Conservation (phyloP, 2,113 vertebrate species). For the Chascanopsetta lugubris region DNA sequence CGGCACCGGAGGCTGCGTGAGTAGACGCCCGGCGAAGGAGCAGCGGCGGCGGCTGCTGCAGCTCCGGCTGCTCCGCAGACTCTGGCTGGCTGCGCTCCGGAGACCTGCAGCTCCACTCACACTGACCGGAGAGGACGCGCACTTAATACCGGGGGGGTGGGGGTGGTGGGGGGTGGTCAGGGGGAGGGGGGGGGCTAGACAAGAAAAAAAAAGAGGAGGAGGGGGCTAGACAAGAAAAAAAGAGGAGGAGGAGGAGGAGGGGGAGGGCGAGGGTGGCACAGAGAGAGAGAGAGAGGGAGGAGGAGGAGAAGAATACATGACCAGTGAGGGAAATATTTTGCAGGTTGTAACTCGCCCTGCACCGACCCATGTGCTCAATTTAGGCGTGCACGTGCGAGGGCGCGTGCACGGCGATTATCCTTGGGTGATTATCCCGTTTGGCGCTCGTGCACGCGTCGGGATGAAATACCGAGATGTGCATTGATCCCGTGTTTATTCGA, state of each 20-base stretch:
- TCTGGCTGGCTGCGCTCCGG: slow-evolving; percentile 22
- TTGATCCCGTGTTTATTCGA: too few species aligned
- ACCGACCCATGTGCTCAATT: slow-evolving; percentile 20
- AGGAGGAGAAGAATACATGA: slow-evolving; percentile 67
- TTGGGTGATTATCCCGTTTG: slow-evolving; percentile 3
- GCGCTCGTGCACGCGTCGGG: slow-evolving; percentile 17
- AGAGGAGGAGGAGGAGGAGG: slow-evolving; percentile 20
- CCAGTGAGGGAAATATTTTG: slow-evolving; percentile 75
- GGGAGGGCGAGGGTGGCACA: slow-evolving; percentile 9
- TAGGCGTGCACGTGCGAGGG: slow-evolving; percentile 7
- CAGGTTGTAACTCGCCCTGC: slow-evolving; percentile 72
- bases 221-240: slow-evolving; percentile 22
- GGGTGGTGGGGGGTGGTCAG: too few species aligned
- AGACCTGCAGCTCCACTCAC: slow-evolving; percentile 62
- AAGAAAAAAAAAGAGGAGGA: slow-evolving; percentile 7
- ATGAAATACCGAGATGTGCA: background rate
- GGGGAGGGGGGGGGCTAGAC: slow-evolving; percentile 40
- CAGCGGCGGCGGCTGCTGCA: slow-evolving; percentile 10
- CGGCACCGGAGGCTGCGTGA: background rate
- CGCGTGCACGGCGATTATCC: slow-evolving; percentile 16
- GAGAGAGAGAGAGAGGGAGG: slow-evolving; percentile 36
- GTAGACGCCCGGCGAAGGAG: slow-evolving; percentile 15
- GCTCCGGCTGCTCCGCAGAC: slow-evolving; percentile 26
- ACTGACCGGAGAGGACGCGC: slow-evolving; percentile 72
- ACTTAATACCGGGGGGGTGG: slow-evolving; percentile 57